Evolutionary conservation across 1,140 invertebrate species (phyloP), one percentile per base, ranked within the genome.

Genomic region (Phymastichus coffea): DNA sequence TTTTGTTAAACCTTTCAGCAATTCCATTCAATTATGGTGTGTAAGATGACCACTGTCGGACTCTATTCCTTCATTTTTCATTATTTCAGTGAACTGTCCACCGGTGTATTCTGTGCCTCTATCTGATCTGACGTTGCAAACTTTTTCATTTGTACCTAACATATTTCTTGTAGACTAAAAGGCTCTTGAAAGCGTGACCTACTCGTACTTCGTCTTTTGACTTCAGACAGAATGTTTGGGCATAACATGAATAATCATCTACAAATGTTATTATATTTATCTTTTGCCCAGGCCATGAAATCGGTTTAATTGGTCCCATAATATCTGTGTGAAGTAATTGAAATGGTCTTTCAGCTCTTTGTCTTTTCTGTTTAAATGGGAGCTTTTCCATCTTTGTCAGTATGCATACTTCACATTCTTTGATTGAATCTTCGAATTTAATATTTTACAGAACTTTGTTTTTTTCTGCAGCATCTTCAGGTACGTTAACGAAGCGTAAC

Each of bases 21-120:
- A 65, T 54, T 4, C 74, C 71, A 63, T 78, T 77, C 19, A 68
- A 62, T 49, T 75, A 62, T 55, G 65, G 67, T 15, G 67, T 66
- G 44, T 68, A 64, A 3, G 63, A 56, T 15, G 59, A 0, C n/a
- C 58, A 47, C 22, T 53, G 23, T 64, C 52, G 17, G 28, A 28
- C 38, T 67, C 60, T 23, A 67, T 64, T 17, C 61, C 53, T 51
- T 67, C 65, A n/a, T 48, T 54, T 9, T 49, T 44, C 43, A 61
- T 57, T 12, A 48, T 30, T 9, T 66, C 59, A 48, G 25, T 19
- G 28, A 64, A 66, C 56, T 57, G 55, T 25, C 63, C 57, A 12
- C 63, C 63, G 9, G 37, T 60, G 30, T 37, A 66, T 38, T 66
- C 65, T 9, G 30, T 64, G 12, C 49, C 63, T 53, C 30, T 56